phyloP scores from a whole-genome alignment of 2,113 vertebrate genomes.

The Orycteropus afer region DNA sequence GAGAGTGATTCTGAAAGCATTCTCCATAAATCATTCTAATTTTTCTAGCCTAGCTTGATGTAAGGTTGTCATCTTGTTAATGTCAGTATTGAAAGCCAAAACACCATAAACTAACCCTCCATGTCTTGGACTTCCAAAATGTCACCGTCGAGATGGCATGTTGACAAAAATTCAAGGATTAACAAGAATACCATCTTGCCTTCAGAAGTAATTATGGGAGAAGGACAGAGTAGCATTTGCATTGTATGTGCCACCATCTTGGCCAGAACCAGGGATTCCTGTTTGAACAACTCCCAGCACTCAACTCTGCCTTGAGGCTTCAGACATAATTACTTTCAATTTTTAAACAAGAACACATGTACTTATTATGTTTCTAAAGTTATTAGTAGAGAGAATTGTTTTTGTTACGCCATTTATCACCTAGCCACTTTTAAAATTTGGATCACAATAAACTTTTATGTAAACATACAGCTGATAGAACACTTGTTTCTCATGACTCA shows the following conservation, averaged over 20 bases:
- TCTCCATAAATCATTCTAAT: neutral
- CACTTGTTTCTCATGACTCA: slow-evolving; percentile 59
- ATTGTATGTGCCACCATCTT: slow-evolving; percentile 55
- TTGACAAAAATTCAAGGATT: slow-evolving; percentile 76
- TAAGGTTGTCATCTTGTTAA: slow-evolving; percentile 32
- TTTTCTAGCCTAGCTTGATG: neutral
- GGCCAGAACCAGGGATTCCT: slow-evolving; percentile 55
- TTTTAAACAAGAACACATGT: slow-evolving; percentile 4
- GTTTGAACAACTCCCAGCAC: slow-evolving; percentile 12
- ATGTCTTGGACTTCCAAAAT: slow-evolving; percentile 68
- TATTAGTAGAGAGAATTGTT: neutral
- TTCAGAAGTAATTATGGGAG: slow-evolving; percentile 56
- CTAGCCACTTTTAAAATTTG: neutral
- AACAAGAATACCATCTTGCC: slow-evolving; percentile 73
- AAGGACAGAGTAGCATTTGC: slow-evolving; percentile 61
- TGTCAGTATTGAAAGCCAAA: slow-evolving; percentile 51
- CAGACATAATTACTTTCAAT: neutral
- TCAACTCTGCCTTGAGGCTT: slow-evolving; percentile 27
- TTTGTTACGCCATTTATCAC: slow-evolving; percentile 11
- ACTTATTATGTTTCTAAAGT: slow-evolving; percentile 18
- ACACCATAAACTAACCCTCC: slow-evolving; percentile 26
- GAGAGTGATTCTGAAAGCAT: neutral
- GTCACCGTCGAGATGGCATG: slow-evolving; percentile 69
- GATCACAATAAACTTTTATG: neutral
- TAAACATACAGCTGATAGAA: slow-evolving; percentile 30